These are phyloP conservation scores for Mastacembelus armatus DNA, from an alignment of 2,797 vertebrate species.

Conservation along the genomic window DNA sequence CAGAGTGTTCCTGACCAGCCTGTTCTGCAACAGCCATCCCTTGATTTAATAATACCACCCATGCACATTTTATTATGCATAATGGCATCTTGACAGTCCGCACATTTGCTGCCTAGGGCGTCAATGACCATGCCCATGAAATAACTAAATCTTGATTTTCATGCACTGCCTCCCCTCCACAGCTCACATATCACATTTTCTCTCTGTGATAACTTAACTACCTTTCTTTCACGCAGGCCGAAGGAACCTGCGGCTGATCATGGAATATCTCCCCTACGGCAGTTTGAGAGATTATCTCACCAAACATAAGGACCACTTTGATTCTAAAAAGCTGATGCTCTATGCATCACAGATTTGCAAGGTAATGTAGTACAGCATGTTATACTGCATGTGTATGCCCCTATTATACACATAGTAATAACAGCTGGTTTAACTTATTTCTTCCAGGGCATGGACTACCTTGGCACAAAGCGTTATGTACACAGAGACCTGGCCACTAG, in stretches of 20 bases:
- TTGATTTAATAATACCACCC: slow-evolving; percentile 18
- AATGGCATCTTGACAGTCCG: slow-evolving; percentile 14
- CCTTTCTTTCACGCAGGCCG: slow-evolving; percentile 81
- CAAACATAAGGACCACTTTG: slow-evolving; percentile 93
- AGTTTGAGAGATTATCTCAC: slow-evolving; percentile 97
- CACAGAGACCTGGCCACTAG: slow-evolving; percentile 97
- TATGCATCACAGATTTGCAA: slow-evolving; percentile 97
- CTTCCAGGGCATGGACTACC: slow-evolving; percentile 96
- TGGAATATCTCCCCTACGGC: slow-evolving; percentile 97
- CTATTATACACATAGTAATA: neutral
- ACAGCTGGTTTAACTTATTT: neutral
- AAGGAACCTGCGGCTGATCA: slow-evolving; percentile 93
- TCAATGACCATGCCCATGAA: slow-evolving; percentile 9
- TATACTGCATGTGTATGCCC: neutral
- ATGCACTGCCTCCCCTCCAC: neutral
- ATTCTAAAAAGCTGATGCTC: slow-evolving; percentile 92
- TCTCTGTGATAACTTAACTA: too few species aligned
- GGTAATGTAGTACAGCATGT: slow-evolving; percentile 42
- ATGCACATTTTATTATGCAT: slow-evolving; percentile 17
- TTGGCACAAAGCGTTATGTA: slow-evolving; percentile 93
- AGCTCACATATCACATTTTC: neutral
- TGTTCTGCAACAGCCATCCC: too few species aligned
- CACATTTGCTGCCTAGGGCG: slow-evolving; percentile 10
- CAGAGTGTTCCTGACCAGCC: too few species aligned
- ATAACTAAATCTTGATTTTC: slow-evolving; percentile 36